Conservation (phyloP, 2,888 invertebrate species). For the Phyllotreta striolata region DNA sequence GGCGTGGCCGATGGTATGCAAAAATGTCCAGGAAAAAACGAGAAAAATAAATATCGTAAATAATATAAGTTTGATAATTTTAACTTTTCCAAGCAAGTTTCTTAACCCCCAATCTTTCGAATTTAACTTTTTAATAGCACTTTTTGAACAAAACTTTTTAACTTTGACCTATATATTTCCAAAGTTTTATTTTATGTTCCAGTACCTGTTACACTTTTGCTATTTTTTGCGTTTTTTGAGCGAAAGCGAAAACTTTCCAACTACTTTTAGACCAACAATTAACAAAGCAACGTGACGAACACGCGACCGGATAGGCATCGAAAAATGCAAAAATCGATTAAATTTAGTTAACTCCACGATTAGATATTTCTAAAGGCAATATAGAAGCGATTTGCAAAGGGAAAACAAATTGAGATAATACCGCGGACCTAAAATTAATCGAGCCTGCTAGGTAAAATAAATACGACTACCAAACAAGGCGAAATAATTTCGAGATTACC, state of each 20-base stretch:
- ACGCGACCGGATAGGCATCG: too few relatives aligned
- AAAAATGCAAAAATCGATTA: too few relatives aligned
- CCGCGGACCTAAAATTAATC: too few relatives aligned
- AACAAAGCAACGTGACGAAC: neutral
- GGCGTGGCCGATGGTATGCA: constrained; percentile 31
- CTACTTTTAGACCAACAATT: constrained; percentile 10
- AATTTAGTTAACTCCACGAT: too few relatives aligned
- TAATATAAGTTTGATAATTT: constrained; percentile 53
- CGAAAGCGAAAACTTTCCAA: constrained; percentile 28
- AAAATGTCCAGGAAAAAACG: constrained; percentile 40
- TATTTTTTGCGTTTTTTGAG: constrained; percentile 21
- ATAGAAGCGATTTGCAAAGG: too few relatives aligned
- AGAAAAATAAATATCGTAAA: constrained; percentile 50
- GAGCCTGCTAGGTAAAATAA: too few relatives aligned
- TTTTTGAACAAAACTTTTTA: constrained; percentile 53
- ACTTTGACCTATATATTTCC: constrained; percentile 52
- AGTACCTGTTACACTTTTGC: constrained; percentile 34
- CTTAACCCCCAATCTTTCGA: constrained; percentile 50
- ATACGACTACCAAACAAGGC: too few relatives aligned
- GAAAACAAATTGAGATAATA: too few relatives aligned
- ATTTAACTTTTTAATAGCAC: constrained; percentile 54
- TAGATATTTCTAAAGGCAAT: too few relatives aligned
- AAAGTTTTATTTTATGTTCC: constrained; percentile 49
- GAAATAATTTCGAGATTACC: too few relatives aligned
- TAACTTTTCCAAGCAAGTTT: constrained; percentile 50